Base-by-base conservation (phyloP, 2,797 vertebrate species). In the Iguana delicatissima region DNA sequence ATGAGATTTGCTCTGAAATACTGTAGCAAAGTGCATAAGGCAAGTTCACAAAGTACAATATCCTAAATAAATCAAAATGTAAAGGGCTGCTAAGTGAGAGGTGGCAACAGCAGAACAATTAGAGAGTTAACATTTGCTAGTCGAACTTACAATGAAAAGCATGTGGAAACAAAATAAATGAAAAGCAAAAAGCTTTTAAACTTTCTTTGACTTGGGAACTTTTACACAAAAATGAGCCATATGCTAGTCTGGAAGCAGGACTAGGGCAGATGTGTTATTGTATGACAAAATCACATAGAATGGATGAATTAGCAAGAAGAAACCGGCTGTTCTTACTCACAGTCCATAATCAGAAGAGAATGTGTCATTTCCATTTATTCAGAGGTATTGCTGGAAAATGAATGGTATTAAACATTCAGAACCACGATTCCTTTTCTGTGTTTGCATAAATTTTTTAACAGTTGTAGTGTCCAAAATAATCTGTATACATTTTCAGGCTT, bases 381-480 rank as follows among this genome's bases (percentile, higher is more conserved):
- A n/a, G 72, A 91, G 90, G 87, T 77, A 94, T 67, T 93, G 82
- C 76, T 92, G 76, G 79, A 92, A 93, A 96, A 91, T 3, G 84
- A 92, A 91, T 86, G 92, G 64, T 94, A 94, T 95, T 95, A 97
- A 96, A 96, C 91, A 95, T 96, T 96, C 95, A 96, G 83, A 77
- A 95, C 81, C 85, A 26, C 94, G 91, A 92, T 95, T 94, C 59
- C 20, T 92, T 93, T 94, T 84, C 92, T 92, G 26, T 73, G 83
- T 90, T 83, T 77, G 85, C 90, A 90, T 96, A 91, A 83, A 95
- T 95, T 96, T 89, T 97, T 97, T 96, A 95, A 95, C 86, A 89
- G 38, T 84, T 81, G 64, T 0, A 0, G 81, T 95, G 94, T 93
- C 89, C 93, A 96, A 94, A 96, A 96, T 92, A 95, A 96, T 94